Conservation (phyloP, 2,113 vertebrate genomes). For the Oryctolagus cuniculus region mOryCun1.1 NC_091439.1:111114501-111115000, state of each 20-base stretch:
- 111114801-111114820: neutral
- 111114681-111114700: neutral
- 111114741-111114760: neutral
- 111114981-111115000: neutral
- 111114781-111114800: neutral
- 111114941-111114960: neutral
- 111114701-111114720: conserved; percentile 20
- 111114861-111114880: neutral
- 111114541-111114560: neutral
- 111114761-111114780: neutral
- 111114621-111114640: neutral
- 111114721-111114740: neutral
- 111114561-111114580: neutral
- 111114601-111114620: neutral
- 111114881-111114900: neutral
- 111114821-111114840: neutral
- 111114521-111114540: neutral
- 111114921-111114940: neutral
- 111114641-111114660: neutral
- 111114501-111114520: neutral
- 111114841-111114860: neutral
- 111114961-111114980: neutral
- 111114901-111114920: neutral
- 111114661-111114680: neutral
- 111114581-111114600: neutral